Base-by-base conservation (phyloP, 2,797 vertebrate species). In the Decapterus maruadsi region DNA sequence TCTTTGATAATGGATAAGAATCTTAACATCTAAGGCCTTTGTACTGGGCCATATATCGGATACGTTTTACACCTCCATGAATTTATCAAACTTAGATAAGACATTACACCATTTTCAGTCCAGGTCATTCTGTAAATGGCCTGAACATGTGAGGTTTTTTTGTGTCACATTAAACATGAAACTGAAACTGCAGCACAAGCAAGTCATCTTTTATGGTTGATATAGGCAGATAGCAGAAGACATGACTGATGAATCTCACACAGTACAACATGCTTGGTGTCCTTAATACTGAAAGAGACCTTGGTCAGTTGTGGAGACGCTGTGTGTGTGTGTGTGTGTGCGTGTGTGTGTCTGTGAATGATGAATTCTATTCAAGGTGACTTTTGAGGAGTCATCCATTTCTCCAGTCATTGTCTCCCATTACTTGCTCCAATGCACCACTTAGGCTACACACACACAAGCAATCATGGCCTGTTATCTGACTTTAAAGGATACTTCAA, bases 291-390 rank as follows among this genome's bases (percentile, higher is more conserved):
- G 75, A 77, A 59, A 87, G 74, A 82, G 83, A 83, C 88, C 83
- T 81, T 81, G 77, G 81, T 80, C 51, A 59, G 72, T 72, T 65
- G 54, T 55, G 46, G 42, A 57, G 31, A 42, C 54, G 19, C 31
- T 26, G 36, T n/a, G 14, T 34, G 31, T 4, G 31, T 4, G 31
- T 34, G 26, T 63, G 58, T 63, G 43, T 62, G 22, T 61, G 59
- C 8, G 12, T 66, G n/a, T 26, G 57, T 50, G 45, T 3, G 9
- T 45, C 19, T 75, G 77, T 89, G 86, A 91, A 82, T 85, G 87
- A 90, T 89, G 81, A 87, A 85, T 71, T 84, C 71, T 73, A 66
- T 89, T 86, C 85, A 93, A 92, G 89, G 92, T 91, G 87, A 89
- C 88, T 89, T 89, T 84, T 89, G 64, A 87, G 72, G 74, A 84